Percentiles rank a stretch among this genome's conserved stretches.
Conservation (phyloP, 2,113 vertebrate species). For the Menidia beryllina region DNA sequence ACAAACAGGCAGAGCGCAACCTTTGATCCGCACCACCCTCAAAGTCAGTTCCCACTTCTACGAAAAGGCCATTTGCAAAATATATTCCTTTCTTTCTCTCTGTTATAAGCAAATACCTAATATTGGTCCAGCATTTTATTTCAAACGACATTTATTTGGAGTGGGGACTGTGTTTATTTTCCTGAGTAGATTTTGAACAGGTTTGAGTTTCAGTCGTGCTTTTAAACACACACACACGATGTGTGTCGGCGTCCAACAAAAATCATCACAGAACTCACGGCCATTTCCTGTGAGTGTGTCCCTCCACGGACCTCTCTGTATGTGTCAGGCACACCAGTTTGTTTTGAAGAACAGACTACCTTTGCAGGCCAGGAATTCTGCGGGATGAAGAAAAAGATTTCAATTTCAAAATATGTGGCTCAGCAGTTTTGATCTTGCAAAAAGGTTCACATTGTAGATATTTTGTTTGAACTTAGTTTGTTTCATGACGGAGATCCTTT, state of each 20-base stretch:
- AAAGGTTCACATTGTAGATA: conserved; percentile 12
- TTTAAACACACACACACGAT: conserved; percentile 63
- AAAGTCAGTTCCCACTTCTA: conserved; percentile 52
- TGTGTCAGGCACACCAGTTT: conserved; percentile 36
- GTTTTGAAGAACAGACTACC: conserved; percentile 54
- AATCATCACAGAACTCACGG: conserved; percentile 57
- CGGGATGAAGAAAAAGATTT: conserved; percentile 16
- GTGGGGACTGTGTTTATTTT: conserved; percentile 70
- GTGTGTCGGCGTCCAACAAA: conserved; percentile 46
- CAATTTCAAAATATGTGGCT: conserved; percentile 10
- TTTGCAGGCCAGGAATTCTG: conserved; percentile 41
- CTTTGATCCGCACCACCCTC: conserved; percentile 72
- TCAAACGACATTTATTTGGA: conserved; percentile 75
- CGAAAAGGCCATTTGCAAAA: conserved; percentile 65
- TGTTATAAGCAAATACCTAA: conserved; percentile 52
- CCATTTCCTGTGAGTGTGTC: conserved; percentile 55
- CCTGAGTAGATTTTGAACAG: conserved; percentile 67
- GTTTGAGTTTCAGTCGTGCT: conserved; percentile 69
- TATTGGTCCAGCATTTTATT: conserved; percentile 57
- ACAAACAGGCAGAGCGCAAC: conserved; percentile 68
- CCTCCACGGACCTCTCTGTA: conserved; percentile 41
- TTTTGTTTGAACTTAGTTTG: conserved; percentile 20
- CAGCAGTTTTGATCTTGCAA: conserved; percentile 5
- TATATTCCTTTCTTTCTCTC: conserved; percentile 54
- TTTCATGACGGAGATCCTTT: not conserved